phyloP scores from a whole-genome alignment of 1,140 invertebrate species.

The Goniozus legneri region DNA sequence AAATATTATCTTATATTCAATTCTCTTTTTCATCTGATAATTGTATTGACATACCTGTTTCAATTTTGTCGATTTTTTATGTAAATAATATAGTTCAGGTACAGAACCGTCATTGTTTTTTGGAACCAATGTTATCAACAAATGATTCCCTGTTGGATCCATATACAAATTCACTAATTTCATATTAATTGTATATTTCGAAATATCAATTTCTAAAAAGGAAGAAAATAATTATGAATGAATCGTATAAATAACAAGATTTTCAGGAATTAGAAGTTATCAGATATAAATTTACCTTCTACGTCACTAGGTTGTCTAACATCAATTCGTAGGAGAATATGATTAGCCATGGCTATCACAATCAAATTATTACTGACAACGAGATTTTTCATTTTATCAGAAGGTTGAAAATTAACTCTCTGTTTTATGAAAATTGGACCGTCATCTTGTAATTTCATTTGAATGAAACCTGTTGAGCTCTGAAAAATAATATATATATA shows the following conservation, averaged over 20 bases:
- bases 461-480: constrained; percentile 65
- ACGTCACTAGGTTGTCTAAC: constrained; percentile 72
- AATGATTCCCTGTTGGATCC: constrained; percentile 82
- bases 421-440: constrained; percentile 75
- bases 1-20: neutral
- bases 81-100: constrained; percentile 76
- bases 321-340: constrained; percentile 77
- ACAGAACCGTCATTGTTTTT: constrained; percentile 61
- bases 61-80: constrained; percentile 63
- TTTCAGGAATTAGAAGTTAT: constrained; percentile 8
- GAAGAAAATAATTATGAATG: constrained; percentile 7
- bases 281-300: constrained; percentile 61
- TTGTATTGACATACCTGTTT: constrained; percentile 55
- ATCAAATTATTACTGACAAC: constrained; percentile 79
- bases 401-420: constrained; percentile 75
- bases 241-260: constrained; percentile 9
- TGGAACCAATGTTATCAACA: constrained; percentile 71
- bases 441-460: constrained; percentile 67
- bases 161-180: constrained; percentile 73
- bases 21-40: constrained; percentile 49
- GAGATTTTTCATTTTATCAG: constrained; percentile 74
- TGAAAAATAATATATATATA: constrained; percentile 21
- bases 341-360: constrained; percentile 80
- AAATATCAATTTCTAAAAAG: constrained; percentile 58
- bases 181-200: constrained; percentile 61